These are phyloP conservation scores for Pontoporia blainvillei DNA, from an alignment of 2,113 vertebrate genomes.

Conservation along the genomic window DNA sequence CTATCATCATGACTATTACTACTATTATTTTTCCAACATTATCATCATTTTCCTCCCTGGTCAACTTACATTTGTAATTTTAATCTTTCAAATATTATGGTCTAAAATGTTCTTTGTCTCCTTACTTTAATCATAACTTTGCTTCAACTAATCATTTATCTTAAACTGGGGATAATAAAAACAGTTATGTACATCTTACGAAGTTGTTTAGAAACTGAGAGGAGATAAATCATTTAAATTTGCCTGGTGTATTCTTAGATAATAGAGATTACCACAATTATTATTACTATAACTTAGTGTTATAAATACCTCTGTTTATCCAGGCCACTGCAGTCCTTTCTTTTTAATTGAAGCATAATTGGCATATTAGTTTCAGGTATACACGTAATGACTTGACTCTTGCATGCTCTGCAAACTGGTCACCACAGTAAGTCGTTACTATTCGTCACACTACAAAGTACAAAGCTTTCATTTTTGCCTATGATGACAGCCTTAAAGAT, in stretches of 20 bases:
- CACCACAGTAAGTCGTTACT: not conserved
- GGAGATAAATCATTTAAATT: not conserved
- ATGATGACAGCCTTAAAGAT: not conserved
- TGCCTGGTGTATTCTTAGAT: not conserved
- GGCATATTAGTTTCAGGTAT: not conserved
- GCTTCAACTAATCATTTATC: not conserved
- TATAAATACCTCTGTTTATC: not conserved
- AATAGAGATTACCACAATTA: not conserved
- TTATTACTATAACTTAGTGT: not conserved
- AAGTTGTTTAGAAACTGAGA: not conserved
- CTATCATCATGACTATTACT: fast-evolving
- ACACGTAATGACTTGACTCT: not conserved
- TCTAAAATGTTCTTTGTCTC: not conserved
- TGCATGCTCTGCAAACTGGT: not conserved
- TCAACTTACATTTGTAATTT: no score
- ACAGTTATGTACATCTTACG: not conserved
- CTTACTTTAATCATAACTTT: not conserved
- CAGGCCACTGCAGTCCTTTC: not conserved
- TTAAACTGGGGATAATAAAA: not conserved
- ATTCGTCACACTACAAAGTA: not conserved
- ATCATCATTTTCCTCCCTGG: no score
- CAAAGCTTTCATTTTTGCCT: not conserved
- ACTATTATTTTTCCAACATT: fast-evolving
- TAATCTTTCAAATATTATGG: not conserved
- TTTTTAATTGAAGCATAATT: not conserved